Base-by-base conservation (phyloP, 2,888 invertebrate genomes). In the Rhingia campestris region DNA sequence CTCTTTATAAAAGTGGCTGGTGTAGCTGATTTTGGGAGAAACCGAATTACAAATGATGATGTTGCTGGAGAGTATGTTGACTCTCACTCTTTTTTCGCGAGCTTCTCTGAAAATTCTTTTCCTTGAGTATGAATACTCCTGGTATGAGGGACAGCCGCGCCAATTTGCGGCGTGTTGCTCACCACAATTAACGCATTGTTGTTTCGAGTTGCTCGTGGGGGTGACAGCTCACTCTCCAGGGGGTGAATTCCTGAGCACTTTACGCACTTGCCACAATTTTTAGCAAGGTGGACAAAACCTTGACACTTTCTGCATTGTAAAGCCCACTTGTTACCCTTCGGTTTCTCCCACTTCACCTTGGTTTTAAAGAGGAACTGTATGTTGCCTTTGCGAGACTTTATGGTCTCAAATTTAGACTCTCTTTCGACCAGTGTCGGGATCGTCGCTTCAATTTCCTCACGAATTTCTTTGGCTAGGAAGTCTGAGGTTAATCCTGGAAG, bases 241-340 rank as follows among this genome's bases (percentile, higher is more conserved):
- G 5, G 32, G 10, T 47, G 63, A 0, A 4, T 6, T 0, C 4
- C 4, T 1, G 4, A 6, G 35, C 35, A 54, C n/a, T 35, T 54
- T 0, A 33, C 54, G 35, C 54, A 54, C n/a, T 14, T n/a, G 0
- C 12, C 22, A 7, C 32, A 51, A 9, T 51, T 51, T 47, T 61
- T 61, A 4, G 47, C 61, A 0, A 63, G 35, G 30, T 64, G 64
- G 2, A 41, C 41, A 30, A 53, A 53, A 1, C 7, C 3, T 14
- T 66, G 66, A 12, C 41, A 66, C 4, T 53, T n/a, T 9, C 66
- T 30, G 4, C 51, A 41, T 3, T 66, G 51, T 0, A 41, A 5
- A 0, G 66, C 3, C 0, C 51, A 51, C 4, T 33, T 32, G 14
- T 66, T 66, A n/a, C 53, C 66, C 14, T 32, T 66, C 4, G 53